Conservation (phyloP, 2,888 invertebrate genomes). For the Brachylomia viminalis region DNA sequence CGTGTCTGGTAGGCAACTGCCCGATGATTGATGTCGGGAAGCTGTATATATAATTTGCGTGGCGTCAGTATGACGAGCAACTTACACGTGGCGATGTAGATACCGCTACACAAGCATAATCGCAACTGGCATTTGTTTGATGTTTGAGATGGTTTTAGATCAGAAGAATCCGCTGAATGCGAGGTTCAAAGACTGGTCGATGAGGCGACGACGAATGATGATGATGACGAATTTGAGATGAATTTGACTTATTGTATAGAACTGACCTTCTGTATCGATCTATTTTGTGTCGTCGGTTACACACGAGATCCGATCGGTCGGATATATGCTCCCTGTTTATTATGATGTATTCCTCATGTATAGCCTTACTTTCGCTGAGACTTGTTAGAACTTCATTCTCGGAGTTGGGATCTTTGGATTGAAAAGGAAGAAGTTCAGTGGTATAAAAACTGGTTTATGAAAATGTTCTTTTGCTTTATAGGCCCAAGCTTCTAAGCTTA, state of each 20-base stretch:
- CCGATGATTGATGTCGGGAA: too few species aligned
- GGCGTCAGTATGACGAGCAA: too few species aligned
- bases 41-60: too few species aligned
- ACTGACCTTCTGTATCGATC: neutral
- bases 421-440: constrained; percentile 26
- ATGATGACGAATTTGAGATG: neutral
- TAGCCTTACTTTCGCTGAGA: constrained; percentile 38
- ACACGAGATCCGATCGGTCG: constrained; percentile 67
- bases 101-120: too few species aligned
- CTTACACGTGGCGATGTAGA: too few species aligned
- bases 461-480: constrained; percentile 27
- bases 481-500: neutral
- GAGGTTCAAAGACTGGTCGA: neutral
- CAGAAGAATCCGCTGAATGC: neutral
- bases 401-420: constrained; percentile 7
- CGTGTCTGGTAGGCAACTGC: too few species aligned
- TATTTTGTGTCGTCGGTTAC: constrained; percentile 56
- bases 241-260: neutral
- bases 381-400: constrained; percentile 26
- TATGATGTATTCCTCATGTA: constrained; percentile 57
- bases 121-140: neutral
- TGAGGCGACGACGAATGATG: too few species aligned
- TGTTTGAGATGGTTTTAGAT: neutral
- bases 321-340: constrained; percentile 46
- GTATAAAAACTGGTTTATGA: constrained; percentile 33